Evolutionary conservation across 2,888 invertebrate species (phyloP).

Genomic region (Ametastegia equiseti): DNA sequence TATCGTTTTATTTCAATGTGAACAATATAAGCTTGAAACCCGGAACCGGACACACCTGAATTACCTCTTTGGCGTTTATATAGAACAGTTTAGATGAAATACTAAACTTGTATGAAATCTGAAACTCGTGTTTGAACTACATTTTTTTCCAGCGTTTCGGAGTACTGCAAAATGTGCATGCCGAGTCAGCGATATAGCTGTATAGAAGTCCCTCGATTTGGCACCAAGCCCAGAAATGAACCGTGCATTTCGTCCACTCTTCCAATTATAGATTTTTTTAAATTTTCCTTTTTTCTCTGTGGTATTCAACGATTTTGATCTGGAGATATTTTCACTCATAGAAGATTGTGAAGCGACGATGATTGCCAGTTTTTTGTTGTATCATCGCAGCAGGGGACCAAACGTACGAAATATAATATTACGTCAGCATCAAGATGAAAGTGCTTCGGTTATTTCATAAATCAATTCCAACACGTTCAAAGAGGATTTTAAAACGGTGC

Average conservation of each 20-base stretch:
- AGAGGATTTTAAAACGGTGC: constrained; percentile 22
- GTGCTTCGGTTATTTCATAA: constrained; percentile 15
- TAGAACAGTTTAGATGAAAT: neutral
- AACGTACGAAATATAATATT: constrained; percentile 7
- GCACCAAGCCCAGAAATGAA: constrained; percentile 30
- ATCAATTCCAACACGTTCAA: constrained; percentile 11
- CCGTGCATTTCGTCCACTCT: constrained; percentile 3
- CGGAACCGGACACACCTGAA: neutral
- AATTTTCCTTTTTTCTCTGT: neutral
- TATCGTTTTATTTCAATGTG: neutral
- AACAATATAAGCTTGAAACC: constrained; percentile 4
- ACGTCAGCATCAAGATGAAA: neutral
- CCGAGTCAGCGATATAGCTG: constrained; percentile 14
- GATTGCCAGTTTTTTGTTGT: neutral
- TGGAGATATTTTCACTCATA: neutral
- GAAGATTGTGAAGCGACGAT: neutral
- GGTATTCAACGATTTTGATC: neutral
- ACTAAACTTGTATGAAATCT: constrained; percentile 1
- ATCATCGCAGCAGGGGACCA: neutral
- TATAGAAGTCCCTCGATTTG: constrained; percentile 4
- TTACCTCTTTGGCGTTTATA: neutral
- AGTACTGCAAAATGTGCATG: constrained; percentile 11
- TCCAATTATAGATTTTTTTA: neutral
- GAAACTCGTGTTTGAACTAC: neutral
- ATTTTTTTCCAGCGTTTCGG: constrained; percentile 9